Conservation (phyloP, 2,113 vertebrate genomes). For the Eublepharis macularius region DNA sequence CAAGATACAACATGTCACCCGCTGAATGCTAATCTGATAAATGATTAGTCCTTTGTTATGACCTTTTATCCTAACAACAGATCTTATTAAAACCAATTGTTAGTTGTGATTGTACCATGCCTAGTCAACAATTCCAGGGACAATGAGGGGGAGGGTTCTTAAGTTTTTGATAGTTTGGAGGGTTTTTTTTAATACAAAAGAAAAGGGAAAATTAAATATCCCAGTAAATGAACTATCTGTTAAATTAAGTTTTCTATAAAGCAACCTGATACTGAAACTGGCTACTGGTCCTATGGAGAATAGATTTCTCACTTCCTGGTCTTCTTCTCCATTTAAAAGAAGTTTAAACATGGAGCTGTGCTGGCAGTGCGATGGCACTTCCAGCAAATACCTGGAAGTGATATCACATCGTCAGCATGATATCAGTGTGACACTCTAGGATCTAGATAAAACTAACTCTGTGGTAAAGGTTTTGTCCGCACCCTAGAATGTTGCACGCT, state of each 20-base stretch:
- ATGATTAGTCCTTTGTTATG: conserved; percentile 38
- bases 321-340: too few species aligned
- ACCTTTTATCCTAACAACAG: not conserved
- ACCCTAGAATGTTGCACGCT: too few species aligned
- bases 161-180: not conserved
- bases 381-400: too few species aligned
- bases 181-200: not conserved
- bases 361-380: too few species aligned
- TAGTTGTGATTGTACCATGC: conserved; percentile 23
- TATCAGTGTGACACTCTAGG: too few species aligned
- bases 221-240: fast-evolving
- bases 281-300: too few species aligned
- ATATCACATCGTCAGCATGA: too few species aligned
- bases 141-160: not conserved
- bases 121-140: not conserved
- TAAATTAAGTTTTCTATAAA: not conserved
- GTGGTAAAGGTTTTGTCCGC: too few species aligned
- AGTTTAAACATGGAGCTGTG: too few species aligned
- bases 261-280: not conserved
- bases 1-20: conserved; percentile 26
- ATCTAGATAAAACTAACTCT: too few species aligned
- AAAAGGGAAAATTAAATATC: not conserved
- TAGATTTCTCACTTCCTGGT: too few species aligned
- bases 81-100: not conserved
- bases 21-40: conserved; percentile 49